Percentiles rank a stretch among this genome's conserved stretches.
Evolutionary conservation across 1,140 invertebrate species (phyloP).

Genomic region (Semibalanus balanoides): DNA sequence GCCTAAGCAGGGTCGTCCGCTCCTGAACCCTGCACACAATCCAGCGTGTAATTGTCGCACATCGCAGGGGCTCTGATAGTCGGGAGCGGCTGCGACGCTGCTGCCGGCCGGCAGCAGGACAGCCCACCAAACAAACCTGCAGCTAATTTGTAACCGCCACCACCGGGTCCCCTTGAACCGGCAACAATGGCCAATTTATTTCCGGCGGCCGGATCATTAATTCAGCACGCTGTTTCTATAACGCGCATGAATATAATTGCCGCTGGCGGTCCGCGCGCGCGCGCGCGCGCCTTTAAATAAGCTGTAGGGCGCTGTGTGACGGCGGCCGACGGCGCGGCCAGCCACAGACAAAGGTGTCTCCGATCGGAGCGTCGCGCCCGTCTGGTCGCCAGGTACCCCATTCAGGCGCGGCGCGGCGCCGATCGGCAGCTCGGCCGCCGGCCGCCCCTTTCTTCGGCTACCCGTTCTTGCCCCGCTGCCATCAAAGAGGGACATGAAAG

Average conservation of each 20-base stretch:
- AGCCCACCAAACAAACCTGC: background rate
- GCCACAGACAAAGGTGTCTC: background rate
- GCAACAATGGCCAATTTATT: slow-evolving; percentile 2
- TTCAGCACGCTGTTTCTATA: background rate
- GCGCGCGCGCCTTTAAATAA: background rate
- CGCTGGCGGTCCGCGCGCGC: too few relatives aligned
- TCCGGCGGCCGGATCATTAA: background rate
- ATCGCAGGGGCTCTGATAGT: too few relatives aligned
- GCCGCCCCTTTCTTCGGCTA: background rate
- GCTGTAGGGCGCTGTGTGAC: background rate
- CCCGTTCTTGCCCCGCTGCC: background rate
- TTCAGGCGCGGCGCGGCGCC: background rate
- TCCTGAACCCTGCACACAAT: too few relatives aligned
- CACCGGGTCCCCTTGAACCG: background rate
- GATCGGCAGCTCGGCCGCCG: too few relatives aligned
- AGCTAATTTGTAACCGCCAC: background rate
- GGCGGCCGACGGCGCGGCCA: too few relatives aligned
- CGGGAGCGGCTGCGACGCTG: background rate
- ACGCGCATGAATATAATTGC: background rate
- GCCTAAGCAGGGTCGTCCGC: too few relatives aligned
- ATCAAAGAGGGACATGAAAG: background rate
- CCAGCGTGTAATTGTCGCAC: too few relatives aligned
- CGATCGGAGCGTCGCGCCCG: background rate
- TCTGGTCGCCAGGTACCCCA: background rate
- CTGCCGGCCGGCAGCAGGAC: too few relatives aligned